Evolutionary conservation across 2,797 vertebrate genomes (phyloP), one percentile per base, ranked within the genome.

Genomic region (Sparus aurata): DNA sequence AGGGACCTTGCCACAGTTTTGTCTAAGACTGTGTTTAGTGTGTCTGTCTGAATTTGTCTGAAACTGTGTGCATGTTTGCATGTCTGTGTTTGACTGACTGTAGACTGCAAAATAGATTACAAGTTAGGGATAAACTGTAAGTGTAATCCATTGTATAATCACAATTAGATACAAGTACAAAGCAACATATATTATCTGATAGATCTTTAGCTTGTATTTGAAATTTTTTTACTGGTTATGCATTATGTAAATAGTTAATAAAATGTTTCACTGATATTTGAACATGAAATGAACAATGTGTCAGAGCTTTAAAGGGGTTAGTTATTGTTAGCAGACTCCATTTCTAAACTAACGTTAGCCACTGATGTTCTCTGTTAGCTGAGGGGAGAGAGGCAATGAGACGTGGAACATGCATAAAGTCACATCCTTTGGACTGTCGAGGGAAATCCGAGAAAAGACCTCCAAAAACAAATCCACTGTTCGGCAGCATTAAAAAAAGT

Each of bases 41-140:
- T 43, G 58, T 85, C 49, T 78, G 54, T 81, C 30, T 66, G 58
- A 57, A 60, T 76, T 75, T 79, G 71, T 66, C 53, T 69, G 57
- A 70, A 77, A 46, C 53, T 49, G 18, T 43, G 64, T 63, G 30
- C 30, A 1, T 60, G 81, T 79, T 85, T 77, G 59, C 61, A 61
- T 69, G 45, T 74, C 68, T 77, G 38, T 54, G 46, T 77, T 17
- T 71, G 27, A 79, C 69, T 77, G 20, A 15, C 34, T 17, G 11
- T 57, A 27, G 13, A 50, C 34, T 50, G 17, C 16, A 61, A 22
- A 62, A 34, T 6, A 75, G 64, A 77, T 61, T 43, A 72, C 10
- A 73, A 23, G 22, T 43, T 11, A 46, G 43, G 34, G 27, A 78
- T 73, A 79, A 66, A 11, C 12, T 30, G 18, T 30, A 62, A 30